Conservation (phyloP, 2,888 invertebrate species). For the Pristionchus entomophagus region DNA sequence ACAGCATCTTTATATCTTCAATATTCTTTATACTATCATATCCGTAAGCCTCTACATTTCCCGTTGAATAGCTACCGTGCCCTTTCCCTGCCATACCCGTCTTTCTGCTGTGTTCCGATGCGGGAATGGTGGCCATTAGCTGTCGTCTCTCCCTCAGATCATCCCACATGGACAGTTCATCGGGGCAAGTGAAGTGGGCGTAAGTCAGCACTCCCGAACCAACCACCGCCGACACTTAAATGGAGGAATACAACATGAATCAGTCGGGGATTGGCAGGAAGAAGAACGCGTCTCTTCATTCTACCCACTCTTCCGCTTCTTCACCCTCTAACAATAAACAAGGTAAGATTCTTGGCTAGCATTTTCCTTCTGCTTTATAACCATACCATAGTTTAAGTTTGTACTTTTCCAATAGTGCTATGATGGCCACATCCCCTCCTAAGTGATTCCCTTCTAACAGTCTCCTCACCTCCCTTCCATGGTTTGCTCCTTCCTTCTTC, state of each 20-base stretch:
- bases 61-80: neutral
- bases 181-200: constrained; percentile 37
- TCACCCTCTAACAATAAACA: no score
- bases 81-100: constrained; percentile 22
- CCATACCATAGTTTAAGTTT: no score
- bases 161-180: constrained; percentile 41
- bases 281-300: no score
- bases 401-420: no score
- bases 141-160: constrained; percentile 46
- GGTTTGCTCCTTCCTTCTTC: constrained; percentile 2
- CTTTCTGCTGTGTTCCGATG: neutral
- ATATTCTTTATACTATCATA: neutral
- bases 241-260: no score
- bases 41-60: neutral
- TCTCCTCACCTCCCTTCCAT: constrained; percentile 36
- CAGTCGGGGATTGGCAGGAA: no score
- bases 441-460: no score
- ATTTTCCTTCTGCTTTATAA: no score
- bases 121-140: constrained; percentile 19
- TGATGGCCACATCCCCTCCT: no score
- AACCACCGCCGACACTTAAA: constrained; percentile 1
- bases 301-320: no score
- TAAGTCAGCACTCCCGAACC: neutral
- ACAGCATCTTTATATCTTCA: no score
- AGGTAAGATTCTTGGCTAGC: no score